Evolutionary conservation across 2,113 vertebrate species (phyloP), one percentile per base, ranked within the genome.

Genomic region (Thinocorus orbignyianus): DNA sequence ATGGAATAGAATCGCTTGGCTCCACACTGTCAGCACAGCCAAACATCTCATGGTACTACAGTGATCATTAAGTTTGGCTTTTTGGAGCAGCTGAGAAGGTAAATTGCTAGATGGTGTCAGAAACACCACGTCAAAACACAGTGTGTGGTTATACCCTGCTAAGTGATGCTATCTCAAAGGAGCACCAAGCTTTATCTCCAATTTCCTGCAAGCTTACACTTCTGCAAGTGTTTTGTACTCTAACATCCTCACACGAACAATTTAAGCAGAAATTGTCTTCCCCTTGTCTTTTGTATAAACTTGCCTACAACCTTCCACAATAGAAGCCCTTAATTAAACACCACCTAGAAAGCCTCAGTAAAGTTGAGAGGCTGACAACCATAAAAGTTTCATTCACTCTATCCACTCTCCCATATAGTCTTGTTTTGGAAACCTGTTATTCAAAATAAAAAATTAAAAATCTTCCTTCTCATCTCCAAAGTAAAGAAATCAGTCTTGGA

Each of bases 141-240:
- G 17, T 15, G 28, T 55, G 62, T 73, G 85, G 90, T 92, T 94
- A 49, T 3, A 14, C 23, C 42, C 17, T 31, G 66, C 70, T 87
- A 68, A 46, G 39, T 65, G 93, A 94, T 92, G 72, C 10, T 94
- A 94, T 97, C 95, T 90, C 52, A 83, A 92, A 92, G 58, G 68
- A 88, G 83, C 26, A 48, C 4, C 35, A 57, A 87, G 46, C 39
- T 64, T 86, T 4, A 44, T 18, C 71, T 88, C 79, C 10, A n/a
- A 95, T 96, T 94, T 96, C 92, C 93, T 52, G 80, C 84, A 35
- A 85, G 57, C 58, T 87, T 49, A 33, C 6, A 86, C 39, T 89
- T 81, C 51, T 55, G 19, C 17, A 9, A 30, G 18, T 58, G 42
- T 83, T 83, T 54, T 68, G 28, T 28, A 79, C 61, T 46, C 10